Evolutionary conservation across 2,888 invertebrate species (phyloP).

Genomic region (Nebria salina): DNA sequence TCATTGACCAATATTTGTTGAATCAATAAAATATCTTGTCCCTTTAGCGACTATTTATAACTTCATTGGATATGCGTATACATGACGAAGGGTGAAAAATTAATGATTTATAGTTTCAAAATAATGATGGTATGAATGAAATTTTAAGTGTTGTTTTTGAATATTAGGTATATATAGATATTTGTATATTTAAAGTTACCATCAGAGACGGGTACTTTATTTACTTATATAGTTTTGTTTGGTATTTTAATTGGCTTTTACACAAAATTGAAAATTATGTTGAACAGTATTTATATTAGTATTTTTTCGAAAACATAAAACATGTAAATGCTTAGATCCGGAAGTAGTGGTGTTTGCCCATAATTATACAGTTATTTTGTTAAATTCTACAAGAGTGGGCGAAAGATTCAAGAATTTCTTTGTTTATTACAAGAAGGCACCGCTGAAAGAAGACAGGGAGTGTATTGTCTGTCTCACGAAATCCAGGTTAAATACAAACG

Average conservation of each 20-base stretch:
- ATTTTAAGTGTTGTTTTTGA: too few species aligned
- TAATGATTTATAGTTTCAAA: too few species aligned
- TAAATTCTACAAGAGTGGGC: conserved; percentile 53
- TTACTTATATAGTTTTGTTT: conserved; percentile 31
- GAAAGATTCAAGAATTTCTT: conserved; percentile 53
- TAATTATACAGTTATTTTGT: conserved; percentile 33
- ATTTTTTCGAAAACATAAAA: conserved; percentile 41
- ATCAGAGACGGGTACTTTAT: conserved; percentile 45
- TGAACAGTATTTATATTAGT: conserved; percentile 32
- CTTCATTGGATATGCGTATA: conserved; percentile 11
- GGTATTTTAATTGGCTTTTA: conserved; percentile 40
- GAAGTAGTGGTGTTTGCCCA: conserved; percentile 43
- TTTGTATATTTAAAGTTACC: conserved; percentile 39
- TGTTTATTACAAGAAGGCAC: conserved; percentile 62
- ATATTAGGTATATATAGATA: too few species aligned
- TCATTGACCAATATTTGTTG: conserved; percentile 53
- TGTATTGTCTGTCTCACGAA: conserved; percentile 45
- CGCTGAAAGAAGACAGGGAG: conserved; percentile 64
- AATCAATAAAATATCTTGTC: conserved; percentile 52
- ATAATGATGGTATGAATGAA: too few species aligned
- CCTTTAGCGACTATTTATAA: conserved; percentile 5
- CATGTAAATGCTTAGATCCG: conserved; percentile 45
- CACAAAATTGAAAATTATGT: conserved; percentile 40
- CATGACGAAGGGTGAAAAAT: too few species aligned
- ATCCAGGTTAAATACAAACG: conserved; percentile 16